phyloP scores from a whole-genome alignment of 2,113 vertebrate genomes.

The Scatophagus argus region DNA sequence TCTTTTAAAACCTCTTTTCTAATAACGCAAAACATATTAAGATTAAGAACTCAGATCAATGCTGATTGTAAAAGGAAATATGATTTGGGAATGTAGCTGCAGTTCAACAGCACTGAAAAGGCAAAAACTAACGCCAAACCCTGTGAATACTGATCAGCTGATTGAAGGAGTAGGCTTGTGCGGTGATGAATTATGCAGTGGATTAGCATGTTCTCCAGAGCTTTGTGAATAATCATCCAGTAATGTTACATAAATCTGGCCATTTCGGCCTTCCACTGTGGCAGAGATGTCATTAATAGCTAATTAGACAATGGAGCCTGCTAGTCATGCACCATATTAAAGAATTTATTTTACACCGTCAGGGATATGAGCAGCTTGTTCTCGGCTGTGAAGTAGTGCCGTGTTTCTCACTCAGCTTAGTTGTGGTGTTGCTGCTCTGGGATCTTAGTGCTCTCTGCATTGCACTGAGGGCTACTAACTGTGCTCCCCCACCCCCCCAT shows the following conservation, averaged over 20 bases:
- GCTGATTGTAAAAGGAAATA: background rate
- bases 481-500: too few relatives aligned
- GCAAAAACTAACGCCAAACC: conserved; percentile 18
- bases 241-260: conserved; percentile 55
- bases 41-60: background rate
- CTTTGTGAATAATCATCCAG: conserved; percentile 58
- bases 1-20: conserved; percentile 25
- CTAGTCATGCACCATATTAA: conserved; percentile 25
- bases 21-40: background rate
- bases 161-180: conserved; percentile 20
- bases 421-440: conserved; percentile 57
- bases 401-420: conserved; percentile 18
- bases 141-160: conserved; percentile 58
- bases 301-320: conserved; percentile 55
- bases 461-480: conserved; percentile 55
- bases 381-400: background rate
- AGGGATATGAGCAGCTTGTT: conserved; percentile 4
- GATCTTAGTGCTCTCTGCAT: conserved; percentile 49
- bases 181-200: conserved; percentile 66
- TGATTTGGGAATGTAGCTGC: conserved; percentile 19
- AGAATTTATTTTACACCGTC: conserved; percentile 35
- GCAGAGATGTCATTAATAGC: conserved; percentile 65
- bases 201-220: conserved; percentile 63
- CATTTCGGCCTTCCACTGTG: conserved; percentile 29
- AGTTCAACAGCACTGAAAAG: background rate